Percentiles rank a stretch among this genome's conserved stretches.
phyloP scores from a whole-genome alignment of 2,113 vertebrate species.

The Brachyhypopomus occidentalis region DNA sequence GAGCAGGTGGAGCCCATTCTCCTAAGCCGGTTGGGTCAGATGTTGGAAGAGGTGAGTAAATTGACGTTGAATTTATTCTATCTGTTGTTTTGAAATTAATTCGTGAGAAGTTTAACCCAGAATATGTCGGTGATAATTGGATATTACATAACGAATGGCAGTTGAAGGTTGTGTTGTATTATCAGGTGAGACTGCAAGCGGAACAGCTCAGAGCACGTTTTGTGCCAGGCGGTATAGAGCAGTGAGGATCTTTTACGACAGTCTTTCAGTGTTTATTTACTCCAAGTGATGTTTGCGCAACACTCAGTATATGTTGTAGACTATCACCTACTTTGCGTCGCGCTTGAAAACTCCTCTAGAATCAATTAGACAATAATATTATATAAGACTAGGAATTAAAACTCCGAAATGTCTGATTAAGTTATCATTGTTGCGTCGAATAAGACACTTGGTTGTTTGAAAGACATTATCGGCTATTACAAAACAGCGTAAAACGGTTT shows the following conservation, averaged over 20 bases:
- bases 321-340: no score
- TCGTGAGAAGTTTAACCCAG: background rate
- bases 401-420: background rate
- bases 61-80: background rate
- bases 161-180: no score
- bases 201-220: background rate
- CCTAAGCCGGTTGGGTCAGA: constrained; percentile 68
- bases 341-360: no score
- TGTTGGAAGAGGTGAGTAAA: constrained; percentile 59
- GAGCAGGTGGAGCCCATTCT: constrained; percentile 77
- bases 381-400: no score
- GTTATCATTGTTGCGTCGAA: no score
- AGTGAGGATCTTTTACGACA: no score
- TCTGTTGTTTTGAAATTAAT: background rate
- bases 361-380: no score
- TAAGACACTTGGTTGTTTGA: background rate
- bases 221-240: background rate
- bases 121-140: background rate
- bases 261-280: no score
- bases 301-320: no score
- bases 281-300: no score
- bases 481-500: background rate
- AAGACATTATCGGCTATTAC: background rate
- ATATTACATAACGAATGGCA: background rate
- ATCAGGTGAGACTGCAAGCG: background rate